Evolutionary conservation across 2,797 vertebrate genomes (phyloP).

Genomic region (Naso thynnoides): DNA sequence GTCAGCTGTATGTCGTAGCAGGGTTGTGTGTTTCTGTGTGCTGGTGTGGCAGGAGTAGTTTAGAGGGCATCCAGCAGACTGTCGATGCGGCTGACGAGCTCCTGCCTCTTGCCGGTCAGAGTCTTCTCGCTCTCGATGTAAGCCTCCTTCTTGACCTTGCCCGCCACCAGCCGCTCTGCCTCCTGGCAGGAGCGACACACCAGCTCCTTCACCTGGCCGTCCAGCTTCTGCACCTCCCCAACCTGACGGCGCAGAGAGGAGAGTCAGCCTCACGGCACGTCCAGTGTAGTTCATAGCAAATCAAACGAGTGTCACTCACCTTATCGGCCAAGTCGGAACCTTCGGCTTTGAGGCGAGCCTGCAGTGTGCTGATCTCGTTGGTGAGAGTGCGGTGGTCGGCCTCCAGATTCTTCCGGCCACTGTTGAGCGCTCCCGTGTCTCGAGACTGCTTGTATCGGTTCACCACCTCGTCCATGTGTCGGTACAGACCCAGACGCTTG

Average conservation of each 20-base stretch:
- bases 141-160: slow-evolving; percentile 97
- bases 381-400: slow-evolving; percentile 93
- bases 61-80: slow-evolving; percentile 95
- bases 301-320: slow-evolving; percentile 73
- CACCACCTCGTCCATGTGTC: slow-evolving; percentile 96
- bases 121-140: slow-evolving; percentile 96
- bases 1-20: slow-evolving; percentile 37
- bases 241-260: slow-evolving; percentile 82
- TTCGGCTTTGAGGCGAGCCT: slow-evolving; percentile 95
- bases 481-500: slow-evolving; percentile 95
- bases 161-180: slow-evolving; percentile 94
- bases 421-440: slow-evolving; percentile 92
- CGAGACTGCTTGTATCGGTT: slow-evolving; percentile 97
- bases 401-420: slow-evolving; percentile 93
- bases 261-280: background rate
- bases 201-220: slow-evolving; percentile 94
- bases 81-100: slow-evolving; percentile 94
- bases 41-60: slow-evolving; percentile 34
- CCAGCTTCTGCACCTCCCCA: slow-evolving; percentile 96
- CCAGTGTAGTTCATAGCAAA: background rate
- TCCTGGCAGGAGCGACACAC: slow-evolving; percentile 93
- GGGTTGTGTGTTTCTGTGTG: slow-evolving; percentile 12
- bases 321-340: slow-evolving; percentile 96
- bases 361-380: slow-evolving; percentile 91
- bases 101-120: slow-evolving; percentile 91